Base-by-base conservation (phyloP, 2,113 vertebrate genomes). In the Periophthalmus modestus region DNA sequence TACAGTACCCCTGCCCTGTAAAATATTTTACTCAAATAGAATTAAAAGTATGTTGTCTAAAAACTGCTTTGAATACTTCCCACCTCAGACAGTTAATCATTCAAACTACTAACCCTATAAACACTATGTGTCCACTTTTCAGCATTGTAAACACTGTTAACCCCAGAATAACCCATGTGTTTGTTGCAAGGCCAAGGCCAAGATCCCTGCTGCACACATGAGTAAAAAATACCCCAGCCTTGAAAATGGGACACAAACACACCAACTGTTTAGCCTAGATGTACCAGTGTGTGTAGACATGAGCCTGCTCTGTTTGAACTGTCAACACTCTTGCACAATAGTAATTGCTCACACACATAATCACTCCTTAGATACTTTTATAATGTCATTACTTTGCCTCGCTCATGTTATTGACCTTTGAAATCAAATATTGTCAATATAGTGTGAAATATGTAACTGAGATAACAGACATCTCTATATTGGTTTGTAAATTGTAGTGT, bases 371-470 rank as follows among this genome's bases (percentile, higher is more conserved):
- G 33, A 0, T 0, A 55, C 66, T 73, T 74, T 47, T 48, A 67
- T 48, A 14, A 14, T 58, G 65, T 73, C 21, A 57, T 66, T 74
- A 47, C 66, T 71, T 47, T 61, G 59, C 63, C 61, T 52, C 2
- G 58, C 66, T 57, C 16, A 16, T 75, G 69, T 71, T 43, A 50
- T 54, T 79, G 73, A 84, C 82, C 83, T 83, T 81, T 81, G 83
- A 77, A 82, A 73, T 34, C 50, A 85, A 78, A 83, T 57, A 61
- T 80, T 58, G 71, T 9, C 46, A 6, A 43, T 63, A 18, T 3
- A 48, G 33, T 62, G 7, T 33, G 72, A 69, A 68, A 62, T 70
- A 58, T 61, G 19, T 10, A 58, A 5, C 13, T 14, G 18, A 23
- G 0, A 0, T 43, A 19, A 18, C 5, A 7, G 0, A 19, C 28